A percentile compares a stretch with the other conserved stretches of the same genome.
Conservation (phyloP, 2,797 vertebrate species). For the Gallinago nigripennis region DNA sequence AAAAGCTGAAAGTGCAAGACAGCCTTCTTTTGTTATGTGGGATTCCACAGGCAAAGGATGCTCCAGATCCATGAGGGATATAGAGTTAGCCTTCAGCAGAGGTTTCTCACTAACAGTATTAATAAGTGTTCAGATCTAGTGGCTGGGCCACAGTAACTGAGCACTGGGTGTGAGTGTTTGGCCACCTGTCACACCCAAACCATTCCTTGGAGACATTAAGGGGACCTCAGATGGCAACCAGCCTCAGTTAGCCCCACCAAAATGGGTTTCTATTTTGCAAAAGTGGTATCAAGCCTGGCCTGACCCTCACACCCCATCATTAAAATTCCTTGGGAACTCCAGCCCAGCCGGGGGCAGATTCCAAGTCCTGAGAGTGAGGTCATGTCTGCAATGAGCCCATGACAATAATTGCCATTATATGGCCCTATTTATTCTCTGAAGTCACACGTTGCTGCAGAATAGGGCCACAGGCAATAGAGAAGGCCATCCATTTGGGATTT, state of each 20-base stretch:
- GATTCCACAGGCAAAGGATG: background rate
- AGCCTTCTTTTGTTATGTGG: background rate
- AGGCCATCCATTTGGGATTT: background rate
- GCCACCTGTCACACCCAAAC: background rate
- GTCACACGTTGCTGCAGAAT: background rate
- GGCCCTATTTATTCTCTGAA: constrained; percentile 11
- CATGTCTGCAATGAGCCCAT: constrained; percentile 58
- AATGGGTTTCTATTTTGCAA: constrained; percentile 14
- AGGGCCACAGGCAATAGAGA: background rate
- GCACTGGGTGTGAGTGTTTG: background rate
- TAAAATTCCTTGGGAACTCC: constrained; percentile 44
- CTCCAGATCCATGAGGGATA: background rate
- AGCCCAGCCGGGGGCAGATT: background rate
- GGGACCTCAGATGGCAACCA: background rate
- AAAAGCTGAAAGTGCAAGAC: background rate
- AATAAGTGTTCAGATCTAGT: background rate
- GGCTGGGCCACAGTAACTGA: background rate
- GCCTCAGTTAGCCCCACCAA: background rate
- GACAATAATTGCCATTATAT: constrained; percentile 52
- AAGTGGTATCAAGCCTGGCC: background rate
- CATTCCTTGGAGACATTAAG: background rate
- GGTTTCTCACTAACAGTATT: background rate
- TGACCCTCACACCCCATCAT: background rate
- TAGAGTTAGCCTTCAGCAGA: background rate
- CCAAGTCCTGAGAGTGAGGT: constrained; percentile 44